phyloP scores from a whole-genome alignment of 2,888 invertebrate species.

The Alloscopus bannaensis region DNA sequence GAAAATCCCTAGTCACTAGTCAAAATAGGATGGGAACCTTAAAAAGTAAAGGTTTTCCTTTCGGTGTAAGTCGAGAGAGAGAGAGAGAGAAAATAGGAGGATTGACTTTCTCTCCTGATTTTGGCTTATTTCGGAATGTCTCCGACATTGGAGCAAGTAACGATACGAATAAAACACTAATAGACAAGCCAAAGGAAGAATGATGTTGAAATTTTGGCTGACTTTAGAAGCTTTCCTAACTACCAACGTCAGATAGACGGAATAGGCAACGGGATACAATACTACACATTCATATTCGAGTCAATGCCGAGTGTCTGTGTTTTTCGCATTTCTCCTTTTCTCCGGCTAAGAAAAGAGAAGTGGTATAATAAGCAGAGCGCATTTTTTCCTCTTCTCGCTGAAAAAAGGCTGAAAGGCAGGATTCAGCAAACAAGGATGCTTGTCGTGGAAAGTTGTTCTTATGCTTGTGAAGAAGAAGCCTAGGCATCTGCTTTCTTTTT shows the following conservation, averaged over 20 bases:
- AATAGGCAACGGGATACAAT: no score
- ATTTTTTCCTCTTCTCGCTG: slow-evolving; percentile 29
- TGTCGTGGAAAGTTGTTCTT: slow-evolving; percentile 33
- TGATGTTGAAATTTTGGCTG: slow-evolving; percentile 62
- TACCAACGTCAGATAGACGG: no score
- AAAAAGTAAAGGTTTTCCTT: slow-evolving; percentile 6
- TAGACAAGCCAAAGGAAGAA: slow-evolving; percentile 62
- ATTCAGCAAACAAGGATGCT: slow-evolving; percentile 4
- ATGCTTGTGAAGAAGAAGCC: no score
- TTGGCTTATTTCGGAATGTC: slow-evolving; percentile 46
- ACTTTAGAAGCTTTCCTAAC: slow-evolving; percentile 59
- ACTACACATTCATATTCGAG: no score
- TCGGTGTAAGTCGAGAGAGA: slow-evolving; percentile 6
- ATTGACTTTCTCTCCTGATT: slow-evolving; percentile 59
- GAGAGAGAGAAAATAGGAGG: slow-evolving; percentile 47
- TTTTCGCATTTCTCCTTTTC: no score
- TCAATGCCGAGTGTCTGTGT: no score
- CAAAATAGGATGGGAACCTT: slow-evolving; percentile 6
- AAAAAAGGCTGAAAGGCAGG: no score
- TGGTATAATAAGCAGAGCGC: slow-evolving; percentile 2
- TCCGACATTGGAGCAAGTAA: slow-evolving; percentile 30
- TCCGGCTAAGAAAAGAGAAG: no score
- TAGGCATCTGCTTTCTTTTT: slow-evolving; percentile 27
- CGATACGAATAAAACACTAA: slow-evolving; percentile 59
- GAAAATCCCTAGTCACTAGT: slow-evolving; percentile 1